These are phyloP conservation scores for Coelopa frigida DNA, from an alignment of 1,140 invertebrate species.

Conservation along the genomic window DNA sequence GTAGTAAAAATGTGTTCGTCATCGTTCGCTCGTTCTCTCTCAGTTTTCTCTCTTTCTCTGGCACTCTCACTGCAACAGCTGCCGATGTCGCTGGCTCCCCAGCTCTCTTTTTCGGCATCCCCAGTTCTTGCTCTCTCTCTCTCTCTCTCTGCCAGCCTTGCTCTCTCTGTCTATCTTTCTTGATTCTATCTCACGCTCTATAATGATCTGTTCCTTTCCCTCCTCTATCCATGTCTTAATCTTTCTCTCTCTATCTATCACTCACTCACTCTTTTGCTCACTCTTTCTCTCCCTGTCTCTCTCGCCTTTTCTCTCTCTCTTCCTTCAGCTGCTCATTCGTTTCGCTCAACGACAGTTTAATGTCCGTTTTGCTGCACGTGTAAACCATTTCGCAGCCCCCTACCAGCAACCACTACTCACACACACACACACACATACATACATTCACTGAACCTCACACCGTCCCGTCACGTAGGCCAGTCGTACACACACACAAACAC, in stretches of 20 bases:
- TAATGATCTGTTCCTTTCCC: background rate
- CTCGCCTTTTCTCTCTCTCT: background rate
- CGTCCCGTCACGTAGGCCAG: background rate
- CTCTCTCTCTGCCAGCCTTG: background rate
- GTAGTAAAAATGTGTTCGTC: too few relatives aligned
- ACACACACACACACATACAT: background rate
- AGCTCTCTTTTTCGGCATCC: background rate
- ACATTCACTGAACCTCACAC: background rate
- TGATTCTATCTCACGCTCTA: background rate
- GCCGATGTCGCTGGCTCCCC: background rate
- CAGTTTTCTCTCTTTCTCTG: too few relatives aligned
- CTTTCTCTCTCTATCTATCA: background rate
- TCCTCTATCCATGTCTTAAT: background rate
- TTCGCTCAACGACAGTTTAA: slow-evolving; percentile 2
- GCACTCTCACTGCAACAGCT: too few relatives aligned
- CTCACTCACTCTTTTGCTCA: background rate
- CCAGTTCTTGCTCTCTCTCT: background rate
- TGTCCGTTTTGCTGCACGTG: slow-evolving; percentile 9
- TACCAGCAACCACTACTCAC: slow-evolving; percentile 1
- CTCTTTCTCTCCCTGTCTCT: background rate
- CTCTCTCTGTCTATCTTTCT: background rate
- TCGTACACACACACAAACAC: slow-evolving; percentile 1
- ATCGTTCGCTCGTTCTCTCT: too few relatives aligned
- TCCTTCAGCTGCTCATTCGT: background rate
- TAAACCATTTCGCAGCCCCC: slow-evolving; percentile 5